Evolutionary conservation across 2,113 vertebrate species (phyloP), one percentile per base, ranked within the genome.

Genomic region (Phainopepla nitens): DNA sequence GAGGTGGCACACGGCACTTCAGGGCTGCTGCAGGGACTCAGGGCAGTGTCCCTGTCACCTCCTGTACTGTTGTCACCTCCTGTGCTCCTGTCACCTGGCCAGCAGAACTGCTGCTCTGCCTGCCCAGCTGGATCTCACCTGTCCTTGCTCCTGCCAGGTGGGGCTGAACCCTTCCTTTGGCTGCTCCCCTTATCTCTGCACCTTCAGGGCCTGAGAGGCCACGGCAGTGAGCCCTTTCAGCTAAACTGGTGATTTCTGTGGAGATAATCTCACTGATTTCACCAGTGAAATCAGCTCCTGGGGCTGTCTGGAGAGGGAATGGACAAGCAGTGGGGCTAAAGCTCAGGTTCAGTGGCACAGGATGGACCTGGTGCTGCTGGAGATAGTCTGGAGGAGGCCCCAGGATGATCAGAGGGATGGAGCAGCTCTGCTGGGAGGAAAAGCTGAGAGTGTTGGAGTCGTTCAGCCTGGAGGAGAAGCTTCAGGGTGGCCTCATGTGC

Each of bases 401-500:
- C 45, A 20, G 21, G 24, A 12, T 60, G 79, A 24, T 6, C 54
- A 50, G 29, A 60, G 35, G 35, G 79, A 29, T 29, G 65, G 35
- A 58, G 53, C 35, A 77, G 78, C 42, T 68, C n/a, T 39, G 51
- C 62, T 41, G 41, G 5, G 62, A 66, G 18, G 4, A 82, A 58
- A 49, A 35, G 64, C 23, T 4, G 35, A 10, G 51, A n/a, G 35
- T 42, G 1, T 1, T 82, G 65, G 31, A 31, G 1, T n/a, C 70
- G 35, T 29, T 6, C 36, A 60, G 15, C 20, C 9, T 70, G 35
- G 5, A 42, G 13, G 15, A 49, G 28, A 66, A 80, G 56, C 13
- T 57, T 17, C 3, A 24, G 8, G 10, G 10, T 27, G 23, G 15
- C 3, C 6, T 15, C 3, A 60, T 2, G 35, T 3, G 3, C 20